These are phyloP conservation scores for Channa striata DNA, from an alignment of 2,797 vertebrate genomes.

Conservation along the genomic window DNA sequence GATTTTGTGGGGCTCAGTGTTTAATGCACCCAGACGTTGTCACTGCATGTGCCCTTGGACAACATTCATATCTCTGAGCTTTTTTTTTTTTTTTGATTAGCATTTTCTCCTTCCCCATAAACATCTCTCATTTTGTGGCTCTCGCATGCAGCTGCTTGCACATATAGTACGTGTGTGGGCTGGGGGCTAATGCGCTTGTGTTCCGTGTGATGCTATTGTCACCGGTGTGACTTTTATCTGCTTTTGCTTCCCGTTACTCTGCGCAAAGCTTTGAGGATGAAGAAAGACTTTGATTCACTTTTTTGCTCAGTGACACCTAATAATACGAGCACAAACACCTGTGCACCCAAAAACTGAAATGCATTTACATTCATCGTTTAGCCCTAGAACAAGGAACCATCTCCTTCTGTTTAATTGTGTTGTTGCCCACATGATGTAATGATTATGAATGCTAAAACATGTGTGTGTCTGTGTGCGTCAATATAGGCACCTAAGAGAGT, in stretches of 20 bases:
- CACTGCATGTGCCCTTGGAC: constrained; percentile 2
- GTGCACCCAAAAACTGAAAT: constrained; percentile 22
- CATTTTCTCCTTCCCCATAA: constrained; percentile 14
- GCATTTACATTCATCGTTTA: constrained; percentile 54
- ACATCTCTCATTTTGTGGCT: background rate
- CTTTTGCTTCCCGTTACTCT: constrained; percentile 36
- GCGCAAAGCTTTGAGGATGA: constrained; percentile 47
- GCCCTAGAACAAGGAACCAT: constrained; percentile 56
- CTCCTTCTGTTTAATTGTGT: constrained; percentile 64
- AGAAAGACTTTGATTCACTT: constrained; percentile 43
- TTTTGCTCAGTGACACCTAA: constrained; percentile 52
- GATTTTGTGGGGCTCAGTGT: constrained; percentile 24
- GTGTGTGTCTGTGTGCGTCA: constrained; percentile 51
- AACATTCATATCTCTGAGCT: constrained; percentile 15
- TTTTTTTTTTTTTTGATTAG: constrained; percentile 26
- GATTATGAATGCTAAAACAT: constrained; percentile 60
- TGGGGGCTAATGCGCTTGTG: constrained; percentile 14
- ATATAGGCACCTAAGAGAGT: constrained; percentile 13
- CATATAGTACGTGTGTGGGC: constrained; percentile 26
- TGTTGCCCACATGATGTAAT: constrained; percentile 59
- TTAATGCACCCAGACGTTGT: constrained; percentile 13
- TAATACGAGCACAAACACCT: constrained; percentile 32
- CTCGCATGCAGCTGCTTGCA: constrained; percentile 22
- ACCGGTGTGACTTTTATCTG: constrained; percentile 61
- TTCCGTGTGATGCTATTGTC: constrained; percentile 44